Base-by-base conservation (phyloP, 1,140 invertebrate genomes). In the Bombus affinis region DNA sequence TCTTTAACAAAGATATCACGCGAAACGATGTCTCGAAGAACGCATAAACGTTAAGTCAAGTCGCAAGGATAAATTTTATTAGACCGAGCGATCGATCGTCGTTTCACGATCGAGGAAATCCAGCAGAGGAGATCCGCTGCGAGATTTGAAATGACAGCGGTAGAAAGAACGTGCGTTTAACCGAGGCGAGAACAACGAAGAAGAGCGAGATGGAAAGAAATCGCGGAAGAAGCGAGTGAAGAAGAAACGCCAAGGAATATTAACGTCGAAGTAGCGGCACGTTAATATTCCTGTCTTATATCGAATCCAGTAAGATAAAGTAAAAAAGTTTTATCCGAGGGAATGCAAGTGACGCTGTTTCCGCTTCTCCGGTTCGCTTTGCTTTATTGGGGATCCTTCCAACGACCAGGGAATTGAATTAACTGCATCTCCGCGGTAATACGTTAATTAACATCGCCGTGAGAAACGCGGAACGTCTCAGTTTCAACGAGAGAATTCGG, bases 211-310 rank as follows among this genome's bases (percentile, higher is more conserved):
- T 28, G 35, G 66, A 22, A 37, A 37, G 15, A 35, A 25, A 12
- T 15, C 22, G 13, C 8, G 42, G 68, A 25, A 39, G 15, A 18
- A 8, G 5, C 15, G 44, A 37, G 28, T 9, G 39, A 66, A n/a
- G 47, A 22, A 72, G 82, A 47, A 83, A 32, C 57, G 37, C 39
- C 59, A 32, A 6, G 73, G 65, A 83, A 83, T 83, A 83, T 83
- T 83, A 83, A 81, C 78, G 68, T 83, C 65, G 73, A 68, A 75
- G 75, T 70, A 75, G 73, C 44, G 73, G 68, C 47, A 78, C 82
- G 82, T 83, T 83, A 83, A 77, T 83, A 83, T 83, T 84, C 70
- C 70, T 59, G 68, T 77, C 73, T 84, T 80, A 85, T 85, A 85
- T 80, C 75, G 76, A 73, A 65, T 47, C 53, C 39, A 15, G 42